Evolutionary conservation across 2,888 invertebrate species (phyloP), one percentile per base, ranked within the genome.

Genomic region (Cataglyphis rosenhaueri): DNA sequence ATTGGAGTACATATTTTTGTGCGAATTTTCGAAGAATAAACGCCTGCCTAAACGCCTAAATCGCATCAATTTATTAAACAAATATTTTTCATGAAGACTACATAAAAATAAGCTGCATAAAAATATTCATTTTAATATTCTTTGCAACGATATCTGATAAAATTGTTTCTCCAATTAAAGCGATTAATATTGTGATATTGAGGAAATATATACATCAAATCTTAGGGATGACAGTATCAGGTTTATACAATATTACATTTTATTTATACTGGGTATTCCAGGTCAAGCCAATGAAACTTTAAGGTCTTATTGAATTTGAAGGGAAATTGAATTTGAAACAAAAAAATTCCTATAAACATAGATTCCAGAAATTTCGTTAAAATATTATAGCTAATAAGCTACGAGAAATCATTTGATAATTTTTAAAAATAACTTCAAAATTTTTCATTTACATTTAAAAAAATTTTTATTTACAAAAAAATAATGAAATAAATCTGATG

Each of bases 11-110:
- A 41, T 41, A 76, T 55, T 55, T 48, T 12, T 15, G 29, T 55
- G n/a, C 25, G 18, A 65, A 76, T 71, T 78, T 52, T 78, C 44
- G 48, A 59, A 78, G 32, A 59, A 35, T 44, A 59, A 78, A 78
- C 18, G 57, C 68, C 21, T 32, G 18, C 48, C 0, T 10, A 32
- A 68, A 18, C 44, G 21, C 44, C 48, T 59, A 71, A 57, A 21
- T 41, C 12, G 35, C 12, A 32, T 18, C 38, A 18, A 18, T 59
- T 57, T 75, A 65, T 38, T 48, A 52, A 65, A 65, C 25, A 3
- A 52, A 48, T 52, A 52, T 65, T 48, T n/a, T 0, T 32, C 29
- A 9, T 9, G 3, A 41, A 59, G 4, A 59, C 3, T 9, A 55
- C 21, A 21, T 21, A 0, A 21, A 21, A 21, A 21, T 21, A 21